Evolutionary conservation across 2,797 vertebrate genomes (phyloP).

Genomic region (Microctenopoma stevenorrisi): DNA sequence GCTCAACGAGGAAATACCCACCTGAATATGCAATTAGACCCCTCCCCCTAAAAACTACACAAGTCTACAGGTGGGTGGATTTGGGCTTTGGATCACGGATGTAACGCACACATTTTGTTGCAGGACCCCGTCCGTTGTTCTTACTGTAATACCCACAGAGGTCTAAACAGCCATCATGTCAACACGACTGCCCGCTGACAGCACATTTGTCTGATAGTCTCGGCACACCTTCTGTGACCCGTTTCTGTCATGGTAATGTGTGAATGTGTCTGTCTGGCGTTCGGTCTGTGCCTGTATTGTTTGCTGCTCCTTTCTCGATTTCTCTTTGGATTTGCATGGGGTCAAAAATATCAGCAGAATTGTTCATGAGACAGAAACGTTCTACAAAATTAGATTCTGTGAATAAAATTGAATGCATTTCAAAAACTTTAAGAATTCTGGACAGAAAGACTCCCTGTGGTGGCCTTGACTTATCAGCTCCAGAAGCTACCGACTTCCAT

Average conservation of each 20-base stretch:
- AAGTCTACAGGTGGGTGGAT: conserved; percentile 11
- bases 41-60: not conserved
- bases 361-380: not conserved
- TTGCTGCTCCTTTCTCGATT: conserved; percentile 1
- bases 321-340: not conserved
- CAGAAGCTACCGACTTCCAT: conserved; percentile 55
- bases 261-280: conserved; percentile 32
- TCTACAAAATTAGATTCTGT: not conserved
- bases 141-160: conserved; percentile 9
- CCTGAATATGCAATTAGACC: no score
- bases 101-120: conserved; percentile 35
- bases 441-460: conserved; percentile 2
- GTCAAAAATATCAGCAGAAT: not conserved
- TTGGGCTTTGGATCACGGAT: conserved; percentile 40
- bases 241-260: conserved; percentile 64
- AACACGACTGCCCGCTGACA: conserved; percentile 37
- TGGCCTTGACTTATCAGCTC: conserved; percentile 53
- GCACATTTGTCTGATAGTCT: conserved; percentile 53
- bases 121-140: conserved; percentile 9
- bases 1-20: no score
- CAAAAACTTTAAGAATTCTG: not conserved
- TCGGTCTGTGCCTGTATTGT: conserved; percentile 10
- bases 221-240: conserved; percentile 63
- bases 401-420: not conserved
- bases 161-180: conserved; percentile 13